Conservation (phyloP, 2,113 vertebrate genomes). For the Cheilinus undulatus region DNA sequence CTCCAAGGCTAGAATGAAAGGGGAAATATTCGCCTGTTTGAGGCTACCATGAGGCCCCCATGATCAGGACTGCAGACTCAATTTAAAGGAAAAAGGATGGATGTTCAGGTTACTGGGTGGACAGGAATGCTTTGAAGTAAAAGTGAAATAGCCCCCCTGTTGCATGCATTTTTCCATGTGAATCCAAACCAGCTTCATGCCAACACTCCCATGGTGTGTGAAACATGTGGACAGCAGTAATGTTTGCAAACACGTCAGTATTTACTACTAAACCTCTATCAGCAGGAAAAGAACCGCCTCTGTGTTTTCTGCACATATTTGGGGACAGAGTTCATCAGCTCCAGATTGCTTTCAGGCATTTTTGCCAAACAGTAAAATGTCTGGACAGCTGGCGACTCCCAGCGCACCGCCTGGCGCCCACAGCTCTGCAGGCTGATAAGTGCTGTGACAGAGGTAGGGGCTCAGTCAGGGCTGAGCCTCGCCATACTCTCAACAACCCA, state of each 20-base stretch:
- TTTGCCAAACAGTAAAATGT: constrained; percentile 18
- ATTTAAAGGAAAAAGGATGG: no score
- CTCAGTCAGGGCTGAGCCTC: constrained; percentile 48
- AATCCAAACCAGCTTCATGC: no score
- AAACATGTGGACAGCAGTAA: neutral
- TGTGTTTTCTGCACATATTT: neutral
- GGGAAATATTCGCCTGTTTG: no score
- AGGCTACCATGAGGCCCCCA: no score
- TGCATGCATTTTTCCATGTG: no score
- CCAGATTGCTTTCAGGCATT: constrained; percentile 9
- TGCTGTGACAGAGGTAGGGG: constrained; percentile 34
- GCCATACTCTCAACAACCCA: constrained; percentile 26
- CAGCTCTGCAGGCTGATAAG: constrained; percentile 63
- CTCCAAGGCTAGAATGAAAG: no score
- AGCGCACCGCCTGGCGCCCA: constrained; percentile 51
- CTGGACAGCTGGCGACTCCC: constrained; percentile 49
- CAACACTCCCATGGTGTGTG: no score
- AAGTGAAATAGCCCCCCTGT: no score
- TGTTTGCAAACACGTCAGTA: neutral
- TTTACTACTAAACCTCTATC: neutral
- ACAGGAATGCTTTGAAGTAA: no score
- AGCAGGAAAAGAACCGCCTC: neutral
- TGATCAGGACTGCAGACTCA: no score
- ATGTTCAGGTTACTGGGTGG: no score
- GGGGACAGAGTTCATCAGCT: constrained; percentile 17